phyloP scores from a whole-genome alignment of 2,888 invertebrate genomes.

The Pemphredon lugubris region DNA sequence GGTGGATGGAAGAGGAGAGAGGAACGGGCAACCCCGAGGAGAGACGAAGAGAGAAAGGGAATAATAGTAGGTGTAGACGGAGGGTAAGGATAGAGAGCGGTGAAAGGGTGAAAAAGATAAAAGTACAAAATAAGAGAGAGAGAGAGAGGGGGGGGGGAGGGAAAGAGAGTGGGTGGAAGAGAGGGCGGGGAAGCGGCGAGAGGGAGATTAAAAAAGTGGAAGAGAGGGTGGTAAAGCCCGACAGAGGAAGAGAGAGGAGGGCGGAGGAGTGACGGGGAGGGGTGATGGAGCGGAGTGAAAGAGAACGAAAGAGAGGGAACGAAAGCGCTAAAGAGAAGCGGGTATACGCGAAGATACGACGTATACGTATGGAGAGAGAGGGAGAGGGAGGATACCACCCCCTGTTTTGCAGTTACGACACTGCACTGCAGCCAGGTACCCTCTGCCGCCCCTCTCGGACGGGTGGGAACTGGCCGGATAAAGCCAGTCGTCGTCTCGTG shows the following conservation, averaged over 20 bases:
- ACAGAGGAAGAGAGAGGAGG: not conserved
- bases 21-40: not conserved
- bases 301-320: not conserved
- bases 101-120: not conserved
- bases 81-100: not conserved
- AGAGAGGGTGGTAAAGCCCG: not conserved
- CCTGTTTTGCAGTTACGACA: conserved; percentile 67
- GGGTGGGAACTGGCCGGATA: conserved; percentile 34
- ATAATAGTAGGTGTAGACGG: not conserved
- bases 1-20: conserved; percentile 6
- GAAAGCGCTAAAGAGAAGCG: conserved; percentile 1
- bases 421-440: conserved; percentile 65
- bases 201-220: not conserved
- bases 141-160: not conserved
- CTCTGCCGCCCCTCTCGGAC: conserved; percentile 44
- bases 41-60: not conserved
- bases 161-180: not conserved
- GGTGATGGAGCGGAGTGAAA: not conserved
- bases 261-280: not conserved
- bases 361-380: not conserved
- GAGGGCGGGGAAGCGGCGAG: not conserved
- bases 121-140: too few species aligned
- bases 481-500: conserved; percentile 54
- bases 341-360: not conserved
- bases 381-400: conserved; percentile 32